Percentiles rank a stretch among this genome's conserved stretches.
phyloP scores from a whole-genome alignment of 1,140 invertebrate species.

The Calephelis nemesis region DNA sequence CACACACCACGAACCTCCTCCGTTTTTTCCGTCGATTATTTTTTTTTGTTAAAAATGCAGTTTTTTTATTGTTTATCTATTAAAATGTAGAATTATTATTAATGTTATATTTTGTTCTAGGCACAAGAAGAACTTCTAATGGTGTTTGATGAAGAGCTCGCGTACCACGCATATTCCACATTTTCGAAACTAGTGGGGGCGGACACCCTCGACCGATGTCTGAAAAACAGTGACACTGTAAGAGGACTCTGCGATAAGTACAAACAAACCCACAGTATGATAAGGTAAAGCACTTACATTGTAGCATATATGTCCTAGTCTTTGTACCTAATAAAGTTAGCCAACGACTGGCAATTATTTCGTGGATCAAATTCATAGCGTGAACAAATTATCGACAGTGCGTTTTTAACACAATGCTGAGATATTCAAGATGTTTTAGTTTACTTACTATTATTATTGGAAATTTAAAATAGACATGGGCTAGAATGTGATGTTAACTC shows the following conservation, averaged over 20 bases:
- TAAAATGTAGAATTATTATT: too few relatives aligned
- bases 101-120: conserved; percentile 43
- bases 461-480: too few relatives aligned
- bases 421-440: too few relatives aligned
- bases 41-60: background rate
- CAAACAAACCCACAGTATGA: conserved; percentile 71
- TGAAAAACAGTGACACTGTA: conserved; percentile 90
- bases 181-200: conserved; percentile 89
- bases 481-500: too few relatives aligned
- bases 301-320: background rate
- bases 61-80: too few relatives aligned
- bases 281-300: conserved; percentile 41
- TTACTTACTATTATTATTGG: too few relatives aligned
- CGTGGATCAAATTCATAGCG: too few relatives aligned
- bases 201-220: conserved; percentile 83
- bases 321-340: too few relatives aligned
- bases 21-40: background rate
- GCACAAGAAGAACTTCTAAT: conserved; percentile 88
- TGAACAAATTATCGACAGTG: too few relatives aligned
- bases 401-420: too few relatives aligned
- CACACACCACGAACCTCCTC: background rate
- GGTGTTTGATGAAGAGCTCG: conserved; percentile 91
- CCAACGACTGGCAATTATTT: too few relatives aligned
- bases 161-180: conserved; percentile 89
- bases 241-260: conserved; percentile 87